Conservation (phyloP, 2,113 vertebrate species). For the Toxostoma redivivum region DNA sequence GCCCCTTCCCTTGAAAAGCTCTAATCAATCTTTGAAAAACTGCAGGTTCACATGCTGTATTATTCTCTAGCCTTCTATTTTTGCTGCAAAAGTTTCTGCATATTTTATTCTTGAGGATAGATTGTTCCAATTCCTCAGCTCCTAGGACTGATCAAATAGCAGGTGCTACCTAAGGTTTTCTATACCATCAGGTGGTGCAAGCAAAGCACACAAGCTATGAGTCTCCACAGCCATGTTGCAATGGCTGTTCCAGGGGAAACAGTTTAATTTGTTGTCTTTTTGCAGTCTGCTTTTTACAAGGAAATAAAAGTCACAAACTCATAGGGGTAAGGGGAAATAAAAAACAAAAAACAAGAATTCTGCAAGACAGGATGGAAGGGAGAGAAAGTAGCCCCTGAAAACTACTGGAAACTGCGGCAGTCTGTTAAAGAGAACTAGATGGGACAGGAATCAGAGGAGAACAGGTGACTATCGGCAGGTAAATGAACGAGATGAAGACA, state of each 20-base stretch:
- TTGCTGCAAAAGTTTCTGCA: background rate
- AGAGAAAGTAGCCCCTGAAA: background rate
- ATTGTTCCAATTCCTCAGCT: background rate
- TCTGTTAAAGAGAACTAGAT: background rate
- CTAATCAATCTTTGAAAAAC: background rate
- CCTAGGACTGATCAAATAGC: background rate
- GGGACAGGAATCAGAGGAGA: background rate
- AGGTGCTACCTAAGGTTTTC: background rate
- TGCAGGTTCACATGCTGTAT: background rate
- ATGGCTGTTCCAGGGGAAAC: background rate
- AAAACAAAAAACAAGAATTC: background rate
- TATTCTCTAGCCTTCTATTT: background rate
- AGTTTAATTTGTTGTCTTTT: background rate
- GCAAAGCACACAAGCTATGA: background rate
- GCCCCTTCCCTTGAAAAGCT: background rate
- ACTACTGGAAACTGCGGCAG: background rate
- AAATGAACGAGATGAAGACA: background rate
- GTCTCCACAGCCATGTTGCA: background rate
- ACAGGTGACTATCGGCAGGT: background rate
- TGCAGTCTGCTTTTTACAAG: background rate
- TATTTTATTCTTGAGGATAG: background rate
- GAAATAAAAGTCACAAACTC: background rate
- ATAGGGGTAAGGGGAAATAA: background rate
- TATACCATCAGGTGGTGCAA: background rate
- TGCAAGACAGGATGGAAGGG: background rate